A percentile compares a stretch with the other conserved stretches of the same genome.
Evolutionary conservation across 1,140 invertebrate genomes (phyloP).

Genomic region (Copidosoma floridanum): DNA sequence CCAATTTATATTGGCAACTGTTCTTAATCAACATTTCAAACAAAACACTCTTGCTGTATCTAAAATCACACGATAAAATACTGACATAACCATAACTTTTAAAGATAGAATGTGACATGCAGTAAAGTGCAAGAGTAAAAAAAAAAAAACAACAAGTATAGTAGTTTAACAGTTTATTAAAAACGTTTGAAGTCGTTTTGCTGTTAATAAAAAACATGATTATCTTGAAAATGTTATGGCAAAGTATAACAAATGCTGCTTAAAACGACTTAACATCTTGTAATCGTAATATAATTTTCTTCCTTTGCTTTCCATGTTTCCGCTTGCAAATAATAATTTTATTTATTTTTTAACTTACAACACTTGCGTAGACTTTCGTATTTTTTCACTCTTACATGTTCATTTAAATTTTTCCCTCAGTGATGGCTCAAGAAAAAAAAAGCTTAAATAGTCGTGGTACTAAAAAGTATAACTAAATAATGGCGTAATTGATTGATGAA

Average conservation of each 20-base stretch:
- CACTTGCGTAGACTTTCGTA: too few relatives aligned
- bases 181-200: slow-evolving; percentile 49
- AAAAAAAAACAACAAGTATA: slow-evolving; percentile 17
- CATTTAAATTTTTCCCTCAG: slow-evolving; percentile 16
- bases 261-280: slow-evolving; percentile 41
- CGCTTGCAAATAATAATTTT: too few relatives aligned
- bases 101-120: background rate
- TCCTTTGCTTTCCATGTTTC: too few relatives aligned
- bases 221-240: slow-evolving; percentile 50
- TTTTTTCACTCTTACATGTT: background rate
- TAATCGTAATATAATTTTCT: slow-evolving; percentile 5
- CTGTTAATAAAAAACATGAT: slow-evolving; percentile 58
- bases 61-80: background rate
- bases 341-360: too few relatives aligned
- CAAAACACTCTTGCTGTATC: background rate
- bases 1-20: background rate
- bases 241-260: slow-evolving; percentile 45
- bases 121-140: background rate
- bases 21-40: background rate
- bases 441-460: too few relatives aligned
- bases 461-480: too few relatives aligned
- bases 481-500: too few relatives aligned
- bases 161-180: slow-evolving; percentile 57
- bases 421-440: too few relatives aligned
- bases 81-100: background rate